Evolutionary conservation across 1,140 invertebrate species (phyloP).

Genomic region (Ceratina australensis): DNA sequence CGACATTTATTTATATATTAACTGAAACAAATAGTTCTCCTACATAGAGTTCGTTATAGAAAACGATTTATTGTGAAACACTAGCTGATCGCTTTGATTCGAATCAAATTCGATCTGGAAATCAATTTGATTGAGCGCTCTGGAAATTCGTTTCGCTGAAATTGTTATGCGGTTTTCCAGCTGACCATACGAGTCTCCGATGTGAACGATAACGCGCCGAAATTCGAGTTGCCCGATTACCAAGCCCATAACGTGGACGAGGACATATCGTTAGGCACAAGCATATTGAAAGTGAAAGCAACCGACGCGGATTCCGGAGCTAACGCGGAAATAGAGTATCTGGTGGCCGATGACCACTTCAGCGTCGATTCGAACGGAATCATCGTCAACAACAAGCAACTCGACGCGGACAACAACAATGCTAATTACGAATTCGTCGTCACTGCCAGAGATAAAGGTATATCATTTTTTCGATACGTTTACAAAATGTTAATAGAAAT

Average conservation of each 20-base stretch:
- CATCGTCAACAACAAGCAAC: slow-evolving; percentile 94
- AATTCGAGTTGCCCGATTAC: slow-evolving; percentile 96
- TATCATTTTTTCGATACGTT: too few relatives aligned
- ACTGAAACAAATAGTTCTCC: too few relatives aligned
- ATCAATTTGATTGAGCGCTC: neutral
- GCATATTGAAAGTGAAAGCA: slow-evolving; percentile 94
- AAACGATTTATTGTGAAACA: neutral
- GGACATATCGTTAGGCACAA: slow-evolving; percentile 94
- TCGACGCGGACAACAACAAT: slow-evolving; percentile 97
- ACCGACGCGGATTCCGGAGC: slow-evolving; percentile 95
- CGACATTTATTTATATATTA: too few relatives aligned
- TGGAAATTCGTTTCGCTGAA: neutral
- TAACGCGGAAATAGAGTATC: slow-evolving; percentile 96
- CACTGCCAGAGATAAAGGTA: slow-evolving; percentile 94
- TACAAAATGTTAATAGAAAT: too few relatives aligned
- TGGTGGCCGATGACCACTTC: slow-evolving; percentile 95
- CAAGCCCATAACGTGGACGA: slow-evolving; percentile 97
- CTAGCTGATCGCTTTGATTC: neutral
- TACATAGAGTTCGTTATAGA: too few relatives aligned
- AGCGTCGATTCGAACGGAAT: slow-evolving; percentile 94
- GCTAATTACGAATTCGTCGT: slow-evolving; percentile 97
- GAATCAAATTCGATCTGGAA: neutral
- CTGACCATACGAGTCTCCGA: slow-evolving; percentile 95
- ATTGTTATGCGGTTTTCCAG: slow-evolving; percentile 75
- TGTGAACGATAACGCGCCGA: slow-evolving; percentile 96